Evolutionary conservation across 2,888 invertebrate genomes (phyloP), one percentile per base, ranked within the genome.

Genomic region (Melanostoma mellinum): DNA sequence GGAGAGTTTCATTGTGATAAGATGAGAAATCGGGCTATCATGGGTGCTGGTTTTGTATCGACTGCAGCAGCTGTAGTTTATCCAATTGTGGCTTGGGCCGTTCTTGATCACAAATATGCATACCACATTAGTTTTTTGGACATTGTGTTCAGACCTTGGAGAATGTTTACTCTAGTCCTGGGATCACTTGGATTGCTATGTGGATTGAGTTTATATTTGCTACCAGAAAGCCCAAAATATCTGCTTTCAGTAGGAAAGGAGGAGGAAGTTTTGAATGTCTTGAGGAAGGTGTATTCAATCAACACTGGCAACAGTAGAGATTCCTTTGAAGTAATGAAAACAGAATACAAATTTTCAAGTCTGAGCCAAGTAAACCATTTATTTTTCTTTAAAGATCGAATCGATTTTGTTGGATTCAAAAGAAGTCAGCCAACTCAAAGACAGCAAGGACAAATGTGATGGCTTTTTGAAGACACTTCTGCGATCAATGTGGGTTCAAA

Each of bases 1-100:
- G 92, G 93, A 3, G 93, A 93, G 88, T 93, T 93, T 85, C 92
- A 93, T 84, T 90, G 91, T 76, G 88, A 90, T 33, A 88, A 87
- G 67, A 88, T 90, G 52, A 89, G 93, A 9, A 91, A 92, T 20
- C 91, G 91, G 85, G 91, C 89, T 0, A 87, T 91, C 9, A 87
- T 90, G 86, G 87, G 87, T 32, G 88, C 89, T 4, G 88, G 89
- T 4, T 86, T 89, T 8, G 88, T 90, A 32, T 88, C 88, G 38
- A 90, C 90, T 6, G 42, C 88, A 32, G 86, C 87, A 35, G 86
- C 89, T 9, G 86, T 90, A 60, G 63, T 88, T 3, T 86, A 89
- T 52, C 91, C 91, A 5, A 81, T 87, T 1, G 72, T 89, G 20
- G 90, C 90, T 4, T 89, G 89, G 89, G 9, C 88, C 5, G 87